Evolutionary conservation across 1,140 invertebrate species (phyloP).

Genomic region (Nilaparvata lugens): DNA sequence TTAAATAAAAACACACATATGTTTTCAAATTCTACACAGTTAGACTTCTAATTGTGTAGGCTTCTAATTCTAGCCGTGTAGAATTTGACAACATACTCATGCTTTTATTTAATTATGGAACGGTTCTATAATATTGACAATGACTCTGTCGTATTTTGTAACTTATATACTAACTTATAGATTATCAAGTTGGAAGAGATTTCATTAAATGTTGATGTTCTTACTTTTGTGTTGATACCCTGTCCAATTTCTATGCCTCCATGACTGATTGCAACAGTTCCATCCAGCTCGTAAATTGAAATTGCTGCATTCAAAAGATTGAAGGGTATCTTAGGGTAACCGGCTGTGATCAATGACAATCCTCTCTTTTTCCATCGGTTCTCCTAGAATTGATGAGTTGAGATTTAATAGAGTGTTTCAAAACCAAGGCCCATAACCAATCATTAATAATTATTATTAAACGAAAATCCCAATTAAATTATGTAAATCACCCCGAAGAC

Average conservation of each 20-base stretch:
- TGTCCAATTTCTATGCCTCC: conserved; percentile 94
- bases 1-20: too few species aligned
- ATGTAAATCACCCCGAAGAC: too few species aligned
- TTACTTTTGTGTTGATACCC: conserved; percentile 83
- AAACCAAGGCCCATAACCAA: too few species aligned
- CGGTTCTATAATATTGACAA: too few species aligned
- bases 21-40: too few species aligned
- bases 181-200: not conserved
- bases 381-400: conserved; percentile 41
- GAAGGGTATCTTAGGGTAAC: conserved; percentile 56
- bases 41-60: too few species aligned
- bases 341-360: conserved; percentile 73
- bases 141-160: too few species aligned
- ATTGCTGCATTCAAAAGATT: conserved; percentile 82
- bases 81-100: too few species aligned
- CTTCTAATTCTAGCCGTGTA: too few species aligned
- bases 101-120: too few species aligned
- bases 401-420: conserved; percentile 21
- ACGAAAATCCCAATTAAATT: too few species aligned
- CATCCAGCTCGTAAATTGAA: conserved; percentile 79
- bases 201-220: not conserved
- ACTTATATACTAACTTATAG: not conserved
- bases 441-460: too few species aligned
- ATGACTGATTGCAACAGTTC: conserved; percentile 80
- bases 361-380: conserved; percentile 84